Conservation (phyloP, 2,888 invertebrate genomes). For the Mimumesa dahlbomi region DNA sequence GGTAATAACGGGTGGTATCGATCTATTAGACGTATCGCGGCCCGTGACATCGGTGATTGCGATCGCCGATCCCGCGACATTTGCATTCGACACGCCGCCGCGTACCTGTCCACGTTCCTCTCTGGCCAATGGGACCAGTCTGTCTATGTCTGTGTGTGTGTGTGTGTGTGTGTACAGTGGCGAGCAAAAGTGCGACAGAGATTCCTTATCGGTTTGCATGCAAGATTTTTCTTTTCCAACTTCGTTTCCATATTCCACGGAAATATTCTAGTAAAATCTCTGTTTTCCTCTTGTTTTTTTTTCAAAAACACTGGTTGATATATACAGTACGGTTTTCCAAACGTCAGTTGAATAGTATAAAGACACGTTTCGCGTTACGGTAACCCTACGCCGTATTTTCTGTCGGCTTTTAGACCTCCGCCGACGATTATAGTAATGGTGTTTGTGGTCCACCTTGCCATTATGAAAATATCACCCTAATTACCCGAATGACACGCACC, state of each 20-base stretch:
- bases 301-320: no score
- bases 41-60: slow-evolving; percentile 70
- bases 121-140: no score
- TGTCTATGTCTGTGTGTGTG: no score
- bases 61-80: slow-evolving; percentile 63
- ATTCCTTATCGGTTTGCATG: no score
- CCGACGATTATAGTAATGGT: slow-evolving; percentile 49
- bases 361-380: slow-evolving; percentile 16
- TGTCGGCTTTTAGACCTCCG: slow-evolving; percentile 40
- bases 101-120: slow-evolving; percentile 36
- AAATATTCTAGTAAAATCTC: no score
- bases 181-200: no score
- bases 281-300: no score
- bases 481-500: slow-evolving; percentile 48
- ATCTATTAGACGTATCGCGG: slow-evolving; percentile 65
- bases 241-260: no score
- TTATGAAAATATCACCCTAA: slow-evolving; percentile 64
- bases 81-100: slow-evolving; percentile 56
- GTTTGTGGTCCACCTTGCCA: slow-evolving; percentile 65
- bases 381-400: slow-evolving; percentile 25
- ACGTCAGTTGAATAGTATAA: slow-evolving; percentile 10
- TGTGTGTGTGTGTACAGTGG: no score
- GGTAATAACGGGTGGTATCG: slow-evolving; percentile 64
- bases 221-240: no score
- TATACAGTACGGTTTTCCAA: slow-evolving; percentile 3